Base-by-base conservation (phyloP, 2,888 invertebrate genomes). In the Eristalinus aeneus region DNA sequence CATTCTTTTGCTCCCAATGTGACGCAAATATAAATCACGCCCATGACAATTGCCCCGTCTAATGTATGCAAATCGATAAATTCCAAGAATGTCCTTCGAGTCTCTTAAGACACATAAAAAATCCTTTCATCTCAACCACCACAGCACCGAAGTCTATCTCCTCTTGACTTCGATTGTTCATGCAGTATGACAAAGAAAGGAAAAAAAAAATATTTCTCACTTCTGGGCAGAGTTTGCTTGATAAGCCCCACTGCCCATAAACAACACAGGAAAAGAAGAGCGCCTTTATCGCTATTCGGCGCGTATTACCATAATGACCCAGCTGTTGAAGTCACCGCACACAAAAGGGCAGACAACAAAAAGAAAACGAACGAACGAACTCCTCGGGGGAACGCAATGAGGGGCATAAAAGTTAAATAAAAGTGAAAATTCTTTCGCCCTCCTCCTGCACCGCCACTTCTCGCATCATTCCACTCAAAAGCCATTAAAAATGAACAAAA, bases 281-380 rank as follows among this genome's bases (percentile, higher is more conserved):
- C 73, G 46, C 16, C 68, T 74, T 64, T 61, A 69, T 69, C 71
- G 74, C 75, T 58, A 83, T 78, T 73, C 74, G 54, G 64, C 32
- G 67, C 79, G 54, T 84, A 80, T 84, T 84, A 75, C 60, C 80
- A 79, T 85, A 85, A 85, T 75, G 84, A 80, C 72, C 80, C 80
- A 71, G 61, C 69, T 61, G 69, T 65, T 67, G 61, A 71, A 75
- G 53, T 53, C 60, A 74, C 34, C 71, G 39, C 39, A 34, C 39
- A 31, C 23, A 68, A 64, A 58, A 60, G 53, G 12, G 54, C 56
- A 23, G 64, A 63, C 8, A n/a, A 16, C 46, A 16, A 46, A 16
- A 1, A 16, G 16, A 16, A 46, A 6, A 16, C n/a, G 5, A 16
- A 46, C 2, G 34, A 39, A 39, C 23, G 36, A 74, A 5, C 27